Percentiles rank a stretch among this genome's conserved stretches.
Evolutionary conservation across 2,113 vertebrate species (phyloP).

Genomic region (Sphaerodactylus townsendi): DNA sequence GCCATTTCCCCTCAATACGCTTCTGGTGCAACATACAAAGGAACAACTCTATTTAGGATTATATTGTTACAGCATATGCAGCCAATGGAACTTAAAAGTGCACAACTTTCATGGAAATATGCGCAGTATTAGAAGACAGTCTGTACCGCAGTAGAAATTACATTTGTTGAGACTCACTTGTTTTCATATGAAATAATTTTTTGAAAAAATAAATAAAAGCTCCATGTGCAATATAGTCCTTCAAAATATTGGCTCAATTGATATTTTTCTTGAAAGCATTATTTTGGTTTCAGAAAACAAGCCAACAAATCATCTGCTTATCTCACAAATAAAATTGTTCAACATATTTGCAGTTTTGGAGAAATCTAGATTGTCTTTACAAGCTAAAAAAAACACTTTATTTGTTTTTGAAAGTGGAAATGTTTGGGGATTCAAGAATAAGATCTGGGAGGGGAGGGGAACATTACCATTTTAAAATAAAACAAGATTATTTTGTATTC

Average conservation of each 20-base stretch:
- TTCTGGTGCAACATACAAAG: too few species aligned
- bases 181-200: neutral
- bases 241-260: neutral
- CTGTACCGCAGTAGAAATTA: neutral
- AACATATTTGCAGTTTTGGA: neutral
- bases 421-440: neutral
- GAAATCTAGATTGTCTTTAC: neutral
- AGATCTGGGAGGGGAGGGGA: neutral
- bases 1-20: too few species aligned
- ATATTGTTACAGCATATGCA: too few species aligned
- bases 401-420: too few species aligned
- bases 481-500: neutral
- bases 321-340: neutral
- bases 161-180: neutral
- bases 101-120: neutral
- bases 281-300: neutral
- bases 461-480: neutral
- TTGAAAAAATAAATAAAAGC: too few species aligned
- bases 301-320: neutral
- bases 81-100: neutral
- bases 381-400: neutral
- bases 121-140: neutral
- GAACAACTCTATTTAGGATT: too few species aligned
- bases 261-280: neutral
- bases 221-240: neutral